Evolutionary conservation across 2,797 vertebrate genomes (phyloP).

Genomic region (Silurus aristotelis): DNA sequence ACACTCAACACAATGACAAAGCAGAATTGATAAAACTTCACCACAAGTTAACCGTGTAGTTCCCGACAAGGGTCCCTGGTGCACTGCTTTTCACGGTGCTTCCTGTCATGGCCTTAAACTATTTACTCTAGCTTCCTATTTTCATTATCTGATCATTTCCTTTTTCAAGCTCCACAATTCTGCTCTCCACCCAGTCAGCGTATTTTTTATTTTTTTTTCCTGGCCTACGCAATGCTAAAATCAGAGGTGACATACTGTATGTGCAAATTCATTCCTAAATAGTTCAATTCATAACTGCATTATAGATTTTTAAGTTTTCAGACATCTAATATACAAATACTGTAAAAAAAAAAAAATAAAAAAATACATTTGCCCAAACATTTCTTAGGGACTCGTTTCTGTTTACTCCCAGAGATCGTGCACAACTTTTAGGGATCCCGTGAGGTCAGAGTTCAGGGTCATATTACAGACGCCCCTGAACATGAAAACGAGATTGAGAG

Average conservation of each 20-base stretch:
- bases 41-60: no score
- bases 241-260: no score
- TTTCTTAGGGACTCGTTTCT: background rate
- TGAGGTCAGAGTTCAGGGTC: no score
- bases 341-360: background rate
- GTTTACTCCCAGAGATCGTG: background rate
- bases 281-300: no score
- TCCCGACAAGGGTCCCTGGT: background rate
- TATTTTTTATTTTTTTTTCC: no score
- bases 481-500: no score
- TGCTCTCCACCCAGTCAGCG: background rate
- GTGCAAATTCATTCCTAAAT: no score
- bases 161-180: background rate
- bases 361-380: background rate
- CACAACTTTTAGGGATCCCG: no score
- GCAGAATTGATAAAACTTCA: background rate
- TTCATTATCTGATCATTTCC: background rate
- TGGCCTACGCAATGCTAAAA: no score
- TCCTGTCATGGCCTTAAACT: background rate
- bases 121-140: background rate
- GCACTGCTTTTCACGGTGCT: background rate
- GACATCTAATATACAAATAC: no score
- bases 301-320: no score
- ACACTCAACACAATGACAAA: conserved; percentile 9
- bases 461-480: no score